These are phyloP conservation scores for Zaprionus nigranus DNA, from an alignment of 1,140 invertebrate species.

Conservation along the genomic window DNA sequence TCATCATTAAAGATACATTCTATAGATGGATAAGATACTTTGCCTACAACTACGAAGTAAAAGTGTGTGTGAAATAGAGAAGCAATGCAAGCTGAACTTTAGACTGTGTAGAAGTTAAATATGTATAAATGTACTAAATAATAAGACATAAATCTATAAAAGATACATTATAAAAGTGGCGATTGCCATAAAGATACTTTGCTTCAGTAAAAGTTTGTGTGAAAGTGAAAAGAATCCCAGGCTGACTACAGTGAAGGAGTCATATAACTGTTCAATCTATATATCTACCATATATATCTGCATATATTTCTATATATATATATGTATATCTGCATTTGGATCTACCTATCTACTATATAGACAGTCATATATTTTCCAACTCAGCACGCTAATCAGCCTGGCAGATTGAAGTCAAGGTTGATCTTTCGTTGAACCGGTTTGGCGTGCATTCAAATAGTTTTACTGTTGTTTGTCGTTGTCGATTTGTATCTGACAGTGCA, in stretches of 20 bases:
- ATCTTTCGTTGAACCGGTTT: slow-evolving; percentile 6
- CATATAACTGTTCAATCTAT: no score
- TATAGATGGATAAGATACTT: neutral
- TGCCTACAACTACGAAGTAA: neutral
- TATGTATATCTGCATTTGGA: neutral
- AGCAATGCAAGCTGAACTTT: slow-evolving; percentile 1
- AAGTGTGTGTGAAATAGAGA: neutral
- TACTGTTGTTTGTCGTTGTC: neutral
- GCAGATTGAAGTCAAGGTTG: slow-evolving; percentile 5
- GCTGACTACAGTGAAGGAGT: no score
- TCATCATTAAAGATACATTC: neutral
- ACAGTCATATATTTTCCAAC: neutral
- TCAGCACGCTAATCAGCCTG: neutral
- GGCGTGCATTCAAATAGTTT: slow-evolving; percentile 2
- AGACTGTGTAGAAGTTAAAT: neutral
- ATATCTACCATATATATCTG: no score
- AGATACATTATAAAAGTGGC: no score
- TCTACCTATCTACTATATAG: neutral
- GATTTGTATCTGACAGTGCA: neutral
- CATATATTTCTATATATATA: neutral
- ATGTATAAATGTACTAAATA: no score
- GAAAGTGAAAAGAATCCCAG: no score
- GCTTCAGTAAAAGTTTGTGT: no score
- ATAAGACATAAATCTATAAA: no score
- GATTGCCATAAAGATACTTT: no score